phyloP scores from a whole-genome alignment of 2,113 vertebrate species.

The Illadopsis cleaveri region DNA sequence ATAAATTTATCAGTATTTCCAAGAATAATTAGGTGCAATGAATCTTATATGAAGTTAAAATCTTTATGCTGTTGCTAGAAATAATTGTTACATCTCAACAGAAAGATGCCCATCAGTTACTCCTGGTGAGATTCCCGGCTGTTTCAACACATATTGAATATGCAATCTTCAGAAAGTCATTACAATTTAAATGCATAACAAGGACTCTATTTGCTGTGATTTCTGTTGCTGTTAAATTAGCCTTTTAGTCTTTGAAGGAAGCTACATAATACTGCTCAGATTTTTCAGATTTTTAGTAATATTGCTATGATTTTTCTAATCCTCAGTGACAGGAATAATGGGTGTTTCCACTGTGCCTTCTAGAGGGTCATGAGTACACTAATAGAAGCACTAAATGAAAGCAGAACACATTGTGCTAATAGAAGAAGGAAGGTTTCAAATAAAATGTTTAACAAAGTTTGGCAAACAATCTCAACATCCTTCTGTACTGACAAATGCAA shows the following conservation, averaged over 20 bases:
- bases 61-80: conserved; percentile 8
- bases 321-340: not conserved
- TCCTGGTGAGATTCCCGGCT: not conserved
- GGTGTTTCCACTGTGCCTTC: not conserved
- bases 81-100: not conserved
- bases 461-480: not conserved
- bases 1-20: not conserved
- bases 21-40: not conserved
- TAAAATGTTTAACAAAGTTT: not conserved
- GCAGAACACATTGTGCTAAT: not conserved
- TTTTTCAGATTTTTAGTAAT: not conserved
- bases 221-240: not conserved
- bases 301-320: not conserved
- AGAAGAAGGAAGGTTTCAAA: not conserved
- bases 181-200: not conserved
- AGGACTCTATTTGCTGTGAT: not conserved
- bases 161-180: not conserved
- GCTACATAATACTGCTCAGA: not conserved
- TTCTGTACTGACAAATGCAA: not conserved
- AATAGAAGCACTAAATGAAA: not conserved
- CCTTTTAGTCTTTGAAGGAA: not conserved
- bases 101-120: not conserved
- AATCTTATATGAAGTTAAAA: not conserved
- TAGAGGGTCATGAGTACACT: not conserved
- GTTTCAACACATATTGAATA: not conserved